phyloP scores from a whole-genome alignment of 2,888 invertebrate species.

The Acanthosepion lycidas region DNA sequence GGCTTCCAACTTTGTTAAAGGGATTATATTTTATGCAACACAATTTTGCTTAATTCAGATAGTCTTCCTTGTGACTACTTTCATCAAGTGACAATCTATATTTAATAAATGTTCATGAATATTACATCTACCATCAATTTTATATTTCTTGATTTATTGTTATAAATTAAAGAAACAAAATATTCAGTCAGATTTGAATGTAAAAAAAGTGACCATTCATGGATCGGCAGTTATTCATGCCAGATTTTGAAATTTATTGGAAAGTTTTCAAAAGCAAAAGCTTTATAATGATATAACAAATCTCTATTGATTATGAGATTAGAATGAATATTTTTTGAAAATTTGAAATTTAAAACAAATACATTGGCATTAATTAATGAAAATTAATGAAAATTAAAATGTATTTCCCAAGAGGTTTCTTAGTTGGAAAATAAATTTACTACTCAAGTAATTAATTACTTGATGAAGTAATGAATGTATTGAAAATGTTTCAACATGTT shows the following conservation, averaged over 20 bases:
- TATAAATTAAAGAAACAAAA: no score
- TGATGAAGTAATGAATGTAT: background rate
- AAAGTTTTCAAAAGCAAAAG: background rate
- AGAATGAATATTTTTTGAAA: background rate
- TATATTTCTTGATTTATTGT: no score
- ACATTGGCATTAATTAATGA: background rate
- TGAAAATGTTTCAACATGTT: background rate
- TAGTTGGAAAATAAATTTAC: background rate
- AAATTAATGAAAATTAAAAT: background rate
- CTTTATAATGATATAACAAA: background rate
- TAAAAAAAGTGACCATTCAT: no score
- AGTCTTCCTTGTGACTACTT: background rate
- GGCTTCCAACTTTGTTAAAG: background rate
- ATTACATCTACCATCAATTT: background rate
- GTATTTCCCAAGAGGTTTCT: background rate
- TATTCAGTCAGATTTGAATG: no score
- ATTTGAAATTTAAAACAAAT: background rate
- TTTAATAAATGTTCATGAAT: background rate
- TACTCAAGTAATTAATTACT: background rate
- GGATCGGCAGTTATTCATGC: background rate
- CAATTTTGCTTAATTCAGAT: background rate
- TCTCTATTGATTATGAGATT: background rate
- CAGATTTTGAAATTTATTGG: background rate
- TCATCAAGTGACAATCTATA: background rate
- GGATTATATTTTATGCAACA: background rate